Evolutionary conservation across 1,140 invertebrate genomes (phyloP), one percentile per base, ranked within the genome.

Genomic region (Brachystomella parvula): DNA sequence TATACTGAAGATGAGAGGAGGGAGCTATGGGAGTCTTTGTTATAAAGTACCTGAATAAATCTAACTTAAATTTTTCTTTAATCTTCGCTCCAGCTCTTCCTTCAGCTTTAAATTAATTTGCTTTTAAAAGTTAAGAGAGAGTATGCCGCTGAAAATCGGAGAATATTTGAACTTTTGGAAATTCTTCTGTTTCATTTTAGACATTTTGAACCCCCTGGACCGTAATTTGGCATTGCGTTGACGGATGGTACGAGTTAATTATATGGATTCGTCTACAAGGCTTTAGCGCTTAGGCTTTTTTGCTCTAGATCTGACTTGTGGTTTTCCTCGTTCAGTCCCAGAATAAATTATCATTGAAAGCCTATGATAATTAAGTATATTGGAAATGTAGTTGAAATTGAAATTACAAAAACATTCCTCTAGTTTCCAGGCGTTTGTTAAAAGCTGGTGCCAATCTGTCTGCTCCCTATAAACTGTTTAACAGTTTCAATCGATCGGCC

Each of bases 1-100:
- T 59, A 65, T 49, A 63, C 44, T 12, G 69, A 71, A 53, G 66
- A 67, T 32, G 69, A 71, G 32, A 71, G 68, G 26, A 67, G 65
- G 32, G 33, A 39, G 15, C 47, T 71, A 31, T 71, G 69, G 69
- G 69, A 67, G 9, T 63, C 60, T 32, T 59, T 66, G n/a, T 69
- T 69, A 24, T 12, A 57, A 65, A 28, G 47, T 58, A 59, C 57
- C 57, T 59, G 57, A 59, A 21, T 59, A 59, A 59, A 12, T 12
- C 26, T 12, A 59, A 29, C 3, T 59, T 12, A 29, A 32, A 2
- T 12, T 12, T 31, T 59, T 29, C 12, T 53, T 15, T 24, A 53
- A 19, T 6, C 24, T 53, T 6, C 49, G 24, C 3, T 19, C 24
- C 24, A 53, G 6, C 49, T 53, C 19, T 39, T 39, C 35, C 35